Conservation (phyloP, 2,113 vertebrate genomes). For the Colius striatus region DNA sequence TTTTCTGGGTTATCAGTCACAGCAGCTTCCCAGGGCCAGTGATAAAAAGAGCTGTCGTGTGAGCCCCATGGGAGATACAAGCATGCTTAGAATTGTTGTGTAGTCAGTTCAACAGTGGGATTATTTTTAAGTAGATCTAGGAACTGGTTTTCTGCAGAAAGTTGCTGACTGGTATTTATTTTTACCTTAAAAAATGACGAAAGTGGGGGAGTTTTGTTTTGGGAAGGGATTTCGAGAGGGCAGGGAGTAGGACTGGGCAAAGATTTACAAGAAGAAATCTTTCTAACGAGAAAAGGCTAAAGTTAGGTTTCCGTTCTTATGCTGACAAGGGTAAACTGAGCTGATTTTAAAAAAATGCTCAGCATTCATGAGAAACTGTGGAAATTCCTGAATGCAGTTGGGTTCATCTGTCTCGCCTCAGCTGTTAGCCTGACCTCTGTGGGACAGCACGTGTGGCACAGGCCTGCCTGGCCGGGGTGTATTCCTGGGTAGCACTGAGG, state of each 20-base stretch:
- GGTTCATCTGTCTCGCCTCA: not conserved
- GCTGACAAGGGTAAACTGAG: conserved; percentile 19
- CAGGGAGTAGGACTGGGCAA: not conserved
- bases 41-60: not conserved
- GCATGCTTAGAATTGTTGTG: conserved; percentile 16
- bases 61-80: not conserved
- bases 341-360: not conserved
- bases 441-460: not conserved
- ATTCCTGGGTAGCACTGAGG: not conserved
- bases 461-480: not conserved
- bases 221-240: conserved; percentile 15
- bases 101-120: not conserved
- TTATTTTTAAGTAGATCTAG: conserved; percentile 9
- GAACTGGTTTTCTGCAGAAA: conserved; percentile 9
- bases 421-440: not conserved
- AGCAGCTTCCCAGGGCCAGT: not conserved
- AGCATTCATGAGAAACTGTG: not conserved
- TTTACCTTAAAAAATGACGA: not conserved
- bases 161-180: not conserved
- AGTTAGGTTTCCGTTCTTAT: not conserved
- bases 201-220: conserved; percentile 10
- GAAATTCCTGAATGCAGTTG: not conserved
- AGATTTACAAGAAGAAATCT: conserved; percentile 30
- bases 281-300: not conserved
- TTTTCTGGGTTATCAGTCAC: not conserved